Evolutionary conservation across 2,113 vertebrate genomes (phyloP).

Genomic region (Garra rufa): DNA sequence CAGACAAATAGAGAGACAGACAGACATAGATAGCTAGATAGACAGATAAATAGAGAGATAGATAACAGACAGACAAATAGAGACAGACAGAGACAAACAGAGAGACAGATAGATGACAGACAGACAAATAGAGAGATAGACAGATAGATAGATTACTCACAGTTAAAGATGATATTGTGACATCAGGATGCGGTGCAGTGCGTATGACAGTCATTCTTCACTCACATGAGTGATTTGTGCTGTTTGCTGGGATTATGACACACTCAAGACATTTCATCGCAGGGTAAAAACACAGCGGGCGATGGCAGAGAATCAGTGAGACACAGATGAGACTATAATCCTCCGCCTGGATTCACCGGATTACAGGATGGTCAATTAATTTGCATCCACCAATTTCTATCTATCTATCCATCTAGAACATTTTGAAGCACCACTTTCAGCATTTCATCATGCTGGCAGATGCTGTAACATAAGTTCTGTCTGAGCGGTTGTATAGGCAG

Average conservation of each 20-base stretch:
- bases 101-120: not conserved
- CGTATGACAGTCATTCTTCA: not conserved
- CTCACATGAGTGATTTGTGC: not conserved
- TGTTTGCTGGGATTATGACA: constrained; percentile 11
- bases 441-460: not conserved
- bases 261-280: not conserved
- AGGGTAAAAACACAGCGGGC: not conserved
- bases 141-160: not conserved
- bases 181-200: not conserved
- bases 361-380: constrained; percentile 20
- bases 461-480: too few relatives aligned
- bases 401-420: not conserved
- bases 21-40: not conserved
- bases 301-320: not conserved
- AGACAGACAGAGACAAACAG: too few relatives aligned
- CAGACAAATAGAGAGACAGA: too few relatives aligned
- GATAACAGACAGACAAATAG: not conserved
- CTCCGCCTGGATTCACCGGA: constrained; percentile 8
- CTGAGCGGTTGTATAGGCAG: not conserved
- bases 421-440: not conserved
- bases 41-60: not conserved
- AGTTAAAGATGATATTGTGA: not conserved
- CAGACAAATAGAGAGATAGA: not conserved
- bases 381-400: not conserved
- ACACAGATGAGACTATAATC: constrained; percentile 30